Conservation (phyloP, 1,140 invertebrate species). For the Diorhabda sublineata region DNA sequence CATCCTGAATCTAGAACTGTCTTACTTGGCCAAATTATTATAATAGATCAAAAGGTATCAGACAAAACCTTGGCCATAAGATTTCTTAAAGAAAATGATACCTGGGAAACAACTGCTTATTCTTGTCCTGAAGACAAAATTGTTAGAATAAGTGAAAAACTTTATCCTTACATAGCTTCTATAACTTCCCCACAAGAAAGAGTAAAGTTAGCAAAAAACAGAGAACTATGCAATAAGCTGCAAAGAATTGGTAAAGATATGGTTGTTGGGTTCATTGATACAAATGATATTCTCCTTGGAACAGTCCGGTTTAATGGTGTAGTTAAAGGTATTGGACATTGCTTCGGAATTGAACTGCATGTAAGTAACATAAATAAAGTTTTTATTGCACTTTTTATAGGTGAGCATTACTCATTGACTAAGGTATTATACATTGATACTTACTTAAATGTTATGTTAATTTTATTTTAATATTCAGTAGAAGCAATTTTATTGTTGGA, state of each 20-base stretch:
- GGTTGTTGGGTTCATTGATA: conserved; percentile 42
- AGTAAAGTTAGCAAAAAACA: conserved; percentile 49
- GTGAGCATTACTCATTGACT: too few relatives aligned
- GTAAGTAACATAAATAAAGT: conserved; percentile 44
- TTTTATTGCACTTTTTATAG: neutral
- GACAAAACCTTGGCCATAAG: conserved; percentile 30
- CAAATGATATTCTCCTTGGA: conserved; percentile 42
- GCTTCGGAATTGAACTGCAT: conserved; percentile 55
- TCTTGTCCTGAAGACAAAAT: conserved; percentile 29
- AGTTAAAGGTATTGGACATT: conserved; percentile 52
- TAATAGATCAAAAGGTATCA: conserved; percentile 33
- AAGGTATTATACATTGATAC: too few relatives aligned
- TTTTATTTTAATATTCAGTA: neutral
- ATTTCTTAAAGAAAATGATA: conserved; percentile 39
- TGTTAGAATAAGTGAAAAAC: conserved; percentile 27
- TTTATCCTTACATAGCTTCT: conserved; percentile 52
- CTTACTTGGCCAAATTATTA: conserved; percentile 40
- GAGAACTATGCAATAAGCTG: conserved; percentile 47
- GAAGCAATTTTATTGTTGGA: neutral
- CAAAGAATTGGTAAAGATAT: conserved; percentile 39
- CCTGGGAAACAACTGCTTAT: conserved; percentile 37
- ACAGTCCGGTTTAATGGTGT: conserved; percentile 53
- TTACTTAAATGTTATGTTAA: too few relatives aligned
- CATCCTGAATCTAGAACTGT: conserved; percentile 29
- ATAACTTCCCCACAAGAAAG: conserved; percentile 50